A percentile compares a stretch with the other conserved stretches of the same genome.
Conservation (phyloP, 1,140 invertebrate species). For the Bombus polaris region DNA sequence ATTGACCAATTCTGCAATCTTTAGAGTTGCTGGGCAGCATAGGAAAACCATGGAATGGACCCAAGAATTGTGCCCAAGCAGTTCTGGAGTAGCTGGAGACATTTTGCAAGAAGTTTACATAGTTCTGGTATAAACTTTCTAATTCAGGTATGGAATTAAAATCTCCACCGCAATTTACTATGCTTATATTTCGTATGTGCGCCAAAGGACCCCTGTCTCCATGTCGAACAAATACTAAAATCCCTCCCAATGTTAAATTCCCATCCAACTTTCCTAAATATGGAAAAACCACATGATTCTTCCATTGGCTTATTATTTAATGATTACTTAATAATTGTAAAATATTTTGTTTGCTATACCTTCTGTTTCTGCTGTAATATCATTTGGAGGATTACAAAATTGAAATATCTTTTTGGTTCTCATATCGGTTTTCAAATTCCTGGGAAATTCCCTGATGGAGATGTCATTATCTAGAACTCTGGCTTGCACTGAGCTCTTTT, state of each 20-base stretch:
- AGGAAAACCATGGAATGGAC: slow-evolving; percentile 92
- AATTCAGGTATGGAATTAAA: slow-evolving; percentile 81
- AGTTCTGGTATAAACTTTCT: slow-evolving; percentile 73
- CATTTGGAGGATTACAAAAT: slow-evolving; percentile 87
- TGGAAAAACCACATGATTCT: not conserved
- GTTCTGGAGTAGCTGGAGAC: slow-evolving; percentile 80
- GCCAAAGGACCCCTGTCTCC: slow-evolving; percentile 93
- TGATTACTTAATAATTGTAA: not conserved
- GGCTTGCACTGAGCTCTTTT: slow-evolving; percentile 73
- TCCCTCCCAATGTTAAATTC: slow-evolving; percentile 89
- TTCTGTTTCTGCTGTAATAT: slow-evolving; percentile 87
- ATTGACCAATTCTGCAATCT: slow-evolving; percentile 81
- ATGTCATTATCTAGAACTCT: slow-evolving; percentile 71
- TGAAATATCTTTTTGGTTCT: slow-evolving; percentile 86
- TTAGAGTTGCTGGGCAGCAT: slow-evolving; percentile 85
- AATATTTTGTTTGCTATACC: slow-evolving; percentile 79
- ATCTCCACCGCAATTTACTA: slow-evolving; percentile 88
- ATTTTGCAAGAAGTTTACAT: slow-evolving; percentile 76
- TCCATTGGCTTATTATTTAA: not conserved
- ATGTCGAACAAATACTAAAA: slow-evolving; percentile 92
- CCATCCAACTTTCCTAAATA: slow-evolving; percentile 84
- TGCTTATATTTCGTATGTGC: slow-evolving; percentile 89
- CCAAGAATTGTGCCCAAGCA: slow-evolving; percentile 88
- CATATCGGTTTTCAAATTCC: slow-evolving; percentile 84
- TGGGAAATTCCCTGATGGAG: slow-evolving; percentile 80